Evolutionary conservation across 2,888 invertebrate species (phyloP), one percentile per base, ranked within the genome.

Genomic region (Steromphala cineraria): DNA sequence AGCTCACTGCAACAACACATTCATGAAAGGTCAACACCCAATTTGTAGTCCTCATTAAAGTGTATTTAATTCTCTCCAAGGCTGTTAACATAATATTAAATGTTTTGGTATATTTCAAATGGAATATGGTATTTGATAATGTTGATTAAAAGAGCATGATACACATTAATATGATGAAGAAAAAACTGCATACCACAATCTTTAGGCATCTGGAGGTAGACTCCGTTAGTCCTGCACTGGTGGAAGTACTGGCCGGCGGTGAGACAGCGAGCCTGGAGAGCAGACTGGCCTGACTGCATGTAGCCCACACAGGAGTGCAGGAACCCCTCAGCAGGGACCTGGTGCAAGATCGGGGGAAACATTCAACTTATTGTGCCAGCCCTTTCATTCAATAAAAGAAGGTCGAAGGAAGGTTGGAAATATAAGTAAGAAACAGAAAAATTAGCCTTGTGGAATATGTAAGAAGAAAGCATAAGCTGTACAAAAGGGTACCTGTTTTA

Each of bases 301-400:
- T 95, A 94, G 91, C 96, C 95, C 90, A 96, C 95, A 92, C 98
- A 98, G 52, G 96, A 96, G 90, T 95, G 95, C 89, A 96, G 95
- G 93, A 93, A 96, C 15, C 92, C 88, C 13, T 87, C 84, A 28
- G 95, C 94, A 82, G 94, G 92, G 15, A 0, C 95, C 94, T 76
- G 31, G 2, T 90, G 71, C 7, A 81, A 36, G 36, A 79, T 15
- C 46, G 7, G 53, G 78, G 40, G 10, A 62, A 8, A 40, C 17
- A 52, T 10, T 24, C 5, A 46, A 5, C 46, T 46, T 4, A 1
- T 46, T 36, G 36, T 7, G 36, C 2, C 36, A 36, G 2, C 7
- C 4, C 4, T 36, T 36, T 36, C 36, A 36, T 2, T 10, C 10
- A 46, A 10, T 10, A 10, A 46, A 13, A 46, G 13, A 5, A 10